Conservation (phyloP, 1,140 invertebrate genomes). For the Trachelipus rathkii region DNA sequence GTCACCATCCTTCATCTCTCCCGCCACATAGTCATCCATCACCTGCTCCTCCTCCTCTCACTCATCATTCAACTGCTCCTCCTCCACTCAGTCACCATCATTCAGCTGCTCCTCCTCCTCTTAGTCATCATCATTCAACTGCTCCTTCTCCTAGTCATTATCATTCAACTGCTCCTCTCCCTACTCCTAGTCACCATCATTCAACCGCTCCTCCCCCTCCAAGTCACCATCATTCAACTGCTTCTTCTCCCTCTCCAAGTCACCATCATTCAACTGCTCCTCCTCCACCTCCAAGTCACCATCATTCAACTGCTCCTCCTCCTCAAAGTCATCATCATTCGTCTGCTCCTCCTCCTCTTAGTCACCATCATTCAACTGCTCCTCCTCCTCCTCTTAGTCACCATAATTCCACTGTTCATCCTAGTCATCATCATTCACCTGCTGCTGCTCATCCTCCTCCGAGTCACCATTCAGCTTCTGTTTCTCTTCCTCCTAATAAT, state of each 20-base stretch:
- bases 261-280: background rate
- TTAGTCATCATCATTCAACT: background rate
- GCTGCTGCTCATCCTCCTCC: background rate
- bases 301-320: background rate
- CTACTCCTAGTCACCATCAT: background rate
- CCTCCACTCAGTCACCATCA: background rate
- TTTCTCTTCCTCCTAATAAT: background rate
- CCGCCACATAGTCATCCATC: background rate
- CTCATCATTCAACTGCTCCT: constrained; percentile 9
- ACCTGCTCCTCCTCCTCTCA: background rate
- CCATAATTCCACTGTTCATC: background rate
- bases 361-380: background rate
- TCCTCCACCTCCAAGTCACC: background rate
- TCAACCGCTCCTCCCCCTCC: constrained; percentile 22
- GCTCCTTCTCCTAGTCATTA: background rate
- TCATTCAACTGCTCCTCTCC: background rate
- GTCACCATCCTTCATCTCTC: background rate
- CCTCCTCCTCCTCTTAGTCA: background rate
- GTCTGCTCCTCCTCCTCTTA: background rate
- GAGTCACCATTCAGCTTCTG: background rate
- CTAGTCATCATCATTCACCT: background rate
- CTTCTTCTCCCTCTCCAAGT: background rate
- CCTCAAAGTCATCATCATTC: background rate
- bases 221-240: constrained; percentile 5
- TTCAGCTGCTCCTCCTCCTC: constrained; percentile 14